A percentile compares a stretch with the other conserved stretches of the same genome.
Evolutionary conservation across 2,797 vertebrate species (phyloP).

Genomic region (Cynopterus sphinx): DNA sequence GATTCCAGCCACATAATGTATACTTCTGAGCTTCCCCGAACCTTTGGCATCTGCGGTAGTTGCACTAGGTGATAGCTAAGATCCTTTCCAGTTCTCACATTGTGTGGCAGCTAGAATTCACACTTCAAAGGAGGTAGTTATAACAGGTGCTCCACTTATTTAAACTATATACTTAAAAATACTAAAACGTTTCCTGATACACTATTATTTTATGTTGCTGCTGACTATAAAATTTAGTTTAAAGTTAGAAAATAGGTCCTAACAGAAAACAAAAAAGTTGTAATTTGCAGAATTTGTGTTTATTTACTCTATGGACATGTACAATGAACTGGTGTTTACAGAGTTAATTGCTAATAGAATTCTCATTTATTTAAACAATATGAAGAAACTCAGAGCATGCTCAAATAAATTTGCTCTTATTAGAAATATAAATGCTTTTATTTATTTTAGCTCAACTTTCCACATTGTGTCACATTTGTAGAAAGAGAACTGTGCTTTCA

Average conservation of each 20-base stretch:
- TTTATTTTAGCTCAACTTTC: neutral
- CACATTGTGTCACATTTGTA: neutral
- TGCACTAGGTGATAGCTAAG: neutral
- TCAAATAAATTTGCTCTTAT: neutral
- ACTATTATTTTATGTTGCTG: neutral
- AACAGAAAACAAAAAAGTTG: neutral
- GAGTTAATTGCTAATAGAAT: slow-evolving; percentile 25
- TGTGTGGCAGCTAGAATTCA: neutral
- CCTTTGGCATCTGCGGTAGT: neutral
- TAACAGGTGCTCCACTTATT: neutral
- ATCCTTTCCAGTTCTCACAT: neutral
- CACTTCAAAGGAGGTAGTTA: neutral
- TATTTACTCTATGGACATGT: neutral
- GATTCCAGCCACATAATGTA: neutral
- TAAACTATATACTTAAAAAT: slow-evolving; percentile 19
- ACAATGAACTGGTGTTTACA: neutral
- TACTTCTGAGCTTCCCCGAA: neutral
- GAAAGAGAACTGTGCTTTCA: neutral
- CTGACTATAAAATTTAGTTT: neutral
- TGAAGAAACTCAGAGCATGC: neutral
- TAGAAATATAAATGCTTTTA: slow-evolving; percentile 15
- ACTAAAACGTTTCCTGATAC: neutral
- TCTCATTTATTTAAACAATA: neutral
- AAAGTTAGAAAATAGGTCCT: neutral
- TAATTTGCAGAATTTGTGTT: slow-evolving; percentile 4